Base-by-base conservation (phyloP, 1,140 invertebrate species). In the Pinna nobilis region DNA sequence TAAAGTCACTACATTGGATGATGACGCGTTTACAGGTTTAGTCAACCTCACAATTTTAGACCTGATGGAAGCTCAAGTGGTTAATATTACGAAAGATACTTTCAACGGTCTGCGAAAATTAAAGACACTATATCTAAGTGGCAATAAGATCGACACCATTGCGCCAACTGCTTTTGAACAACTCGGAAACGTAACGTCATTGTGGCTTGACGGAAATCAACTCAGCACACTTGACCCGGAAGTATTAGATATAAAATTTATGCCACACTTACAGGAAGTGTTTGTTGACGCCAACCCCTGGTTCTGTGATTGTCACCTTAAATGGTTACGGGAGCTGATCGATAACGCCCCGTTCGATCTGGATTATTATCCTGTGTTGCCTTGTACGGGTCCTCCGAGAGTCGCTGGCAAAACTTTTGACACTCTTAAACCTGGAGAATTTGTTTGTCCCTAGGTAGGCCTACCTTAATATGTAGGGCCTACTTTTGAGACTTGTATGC, bases 1-100 rank as follows among this genome's bases (percentile, higher is more conserved):
- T 15, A n/a, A 64, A 35, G 51, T 78, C 6, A 78, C 68, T 9
- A 69, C 64, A 1, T 67, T 78, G 5, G 72, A 76, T 25, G 73
- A 78, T 39, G 64, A 72, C 57, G 77, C 77, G n/a, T 78, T 78
- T 55, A 65, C 57, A 30, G 77, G 77, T 6, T 49, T 72, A 30
- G 4, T 15, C 41, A 55, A 78, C 4, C 25, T 78, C 13, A 64
- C 37, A 23, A 65, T 69, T 28, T 30, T 78, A 13, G 77, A 78
- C 33, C 59, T 78, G 23, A 78, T 72, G 59, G n/a, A 68, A 28
- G 57, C 65, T 32, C 41, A 71, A 13, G 68, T 68, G 4, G 68
- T 69, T 5, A 51, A 7, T n/a, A 67, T 78, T 5, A 75, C 77
- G 30, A 75, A 76, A 6, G n/a, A 53, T 35, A 78, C 77, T n/a